Conservation (phyloP, 2,113 vertebrate species). For the Phylloscopus trochilus region DNA sequence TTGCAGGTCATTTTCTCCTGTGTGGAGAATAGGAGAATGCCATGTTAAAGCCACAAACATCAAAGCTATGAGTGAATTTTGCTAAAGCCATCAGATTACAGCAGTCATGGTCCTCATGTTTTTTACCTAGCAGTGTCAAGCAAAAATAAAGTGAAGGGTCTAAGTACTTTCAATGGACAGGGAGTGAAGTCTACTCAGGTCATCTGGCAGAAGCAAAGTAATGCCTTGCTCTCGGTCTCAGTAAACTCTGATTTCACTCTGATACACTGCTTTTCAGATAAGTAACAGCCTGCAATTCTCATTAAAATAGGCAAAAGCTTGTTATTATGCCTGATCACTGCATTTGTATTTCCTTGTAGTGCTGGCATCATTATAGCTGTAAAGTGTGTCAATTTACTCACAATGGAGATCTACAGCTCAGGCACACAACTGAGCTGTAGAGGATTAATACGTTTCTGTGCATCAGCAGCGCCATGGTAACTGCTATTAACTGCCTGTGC, state of each 20-base stretch:
- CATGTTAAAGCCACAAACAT: neutral
- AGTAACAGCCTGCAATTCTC: neutral
- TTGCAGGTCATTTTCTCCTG: neutral
- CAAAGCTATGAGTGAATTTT: neutral
- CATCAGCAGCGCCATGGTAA: neutral
- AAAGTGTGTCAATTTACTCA: slow-evolving; percentile 31
- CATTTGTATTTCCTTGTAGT: slow-evolving; percentile 13
- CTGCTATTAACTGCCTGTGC: neutral
- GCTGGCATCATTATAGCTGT: neutral
- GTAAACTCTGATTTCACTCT: neutral
- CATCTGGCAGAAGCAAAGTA: neutral
- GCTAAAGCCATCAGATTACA: neutral
- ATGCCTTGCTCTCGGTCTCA: neutral
- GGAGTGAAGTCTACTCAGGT: neutral
- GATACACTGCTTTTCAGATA: neutral
- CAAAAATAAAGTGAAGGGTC: neutral
- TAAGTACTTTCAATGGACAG: neutral
- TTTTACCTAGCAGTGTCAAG: neutral
- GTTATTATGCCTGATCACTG: neutral
- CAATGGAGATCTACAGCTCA: neutral
- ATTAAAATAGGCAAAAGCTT: slow-evolving; percentile 6
- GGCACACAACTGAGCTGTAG: neutral
- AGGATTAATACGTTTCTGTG: neutral
- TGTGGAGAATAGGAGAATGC: neutral
- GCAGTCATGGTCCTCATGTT: neutral